Base-by-base conservation (phyloP, 2,797 vertebrate species). In the Serranus cabrilla region DNA sequence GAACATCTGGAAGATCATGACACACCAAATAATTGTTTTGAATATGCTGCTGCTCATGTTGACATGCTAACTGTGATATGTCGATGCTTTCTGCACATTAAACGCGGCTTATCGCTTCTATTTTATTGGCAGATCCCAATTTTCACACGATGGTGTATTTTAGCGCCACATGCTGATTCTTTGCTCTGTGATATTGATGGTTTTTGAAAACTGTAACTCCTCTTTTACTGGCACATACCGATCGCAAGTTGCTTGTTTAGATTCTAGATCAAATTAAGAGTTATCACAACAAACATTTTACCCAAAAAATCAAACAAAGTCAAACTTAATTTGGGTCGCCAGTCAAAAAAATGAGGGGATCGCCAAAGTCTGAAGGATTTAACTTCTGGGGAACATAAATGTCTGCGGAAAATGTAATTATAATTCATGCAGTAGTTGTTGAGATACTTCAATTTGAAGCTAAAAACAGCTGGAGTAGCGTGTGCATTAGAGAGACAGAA, bases 401-500 rank as follows among this genome's bases (percentile, higher is more conserved):
- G 8, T 5, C 4, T 31, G 6, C 1, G 4, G 6, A 42, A 14
- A 7, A 14, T 39, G 12, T 46, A 40, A 54, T 10, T 7, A 8
- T 11, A 13, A 61, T 42, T 12, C 46, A 8, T 34, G 2, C 4
- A 18, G 18, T 3, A 11, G 51, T 11, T n/a, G 11, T 11, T 14
- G 21, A 47, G 20, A 20, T 12, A 49, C 17, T 64, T 66, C 37
- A 20, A 7, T 4, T 31, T 11, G 18, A 5, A 2, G 3, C 21
- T 20, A 10, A 31, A 27, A 34, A 45, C n/a, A 18, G 37, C 27
- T 61, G 2, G 51, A 37, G 18, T 11, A 34, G 51, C 2, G 27
- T 8, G 67, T 51, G 49, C 55, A 37, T 42, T 23, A 70, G 4
- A 45, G 65, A 61, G 43, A 61, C 46, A 56, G 17, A 9, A 70